A percentile compares a stretch with the other conserved stretches of the same genome.
Conservation (phyloP, 2,888 invertebrate genomes). For the Agrilus cyanescens region DNA sequence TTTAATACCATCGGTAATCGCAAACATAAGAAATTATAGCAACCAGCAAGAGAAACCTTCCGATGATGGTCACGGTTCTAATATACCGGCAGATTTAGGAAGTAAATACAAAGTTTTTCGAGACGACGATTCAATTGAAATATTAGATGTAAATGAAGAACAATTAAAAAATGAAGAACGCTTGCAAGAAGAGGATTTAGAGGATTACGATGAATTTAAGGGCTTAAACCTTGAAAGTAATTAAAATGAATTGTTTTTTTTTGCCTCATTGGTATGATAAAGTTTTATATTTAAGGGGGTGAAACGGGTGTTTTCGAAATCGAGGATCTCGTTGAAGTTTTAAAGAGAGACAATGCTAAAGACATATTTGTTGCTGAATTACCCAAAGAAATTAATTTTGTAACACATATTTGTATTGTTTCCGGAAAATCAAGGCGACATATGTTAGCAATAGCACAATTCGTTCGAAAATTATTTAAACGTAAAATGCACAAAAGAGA, state of each 20-base stretch:
- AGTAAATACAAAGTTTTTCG: constrained; percentile 56
- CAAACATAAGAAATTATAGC: no score
- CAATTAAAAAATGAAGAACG: constrained; percentile 25
- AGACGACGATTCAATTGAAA: constrained; percentile 55
- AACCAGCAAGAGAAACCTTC: no score
- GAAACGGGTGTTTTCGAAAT: constrained; percentile 76
- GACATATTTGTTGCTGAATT: constrained; percentile 73
- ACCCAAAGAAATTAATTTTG: constrained; percentile 63
- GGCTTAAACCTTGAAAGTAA: constrained; percentile 50
- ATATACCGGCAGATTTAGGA: no score
- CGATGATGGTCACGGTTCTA: no score
- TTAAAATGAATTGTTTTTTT: constrained; percentile 18
- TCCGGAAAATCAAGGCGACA: constrained; percentile 64
- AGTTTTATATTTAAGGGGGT: constrained; percentile 50
- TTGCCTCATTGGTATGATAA: not conserved
- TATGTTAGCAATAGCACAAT: constrained; percentile 60
- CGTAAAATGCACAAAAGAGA: constrained; percentile 52
- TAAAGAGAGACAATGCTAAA: constrained; percentile 64
- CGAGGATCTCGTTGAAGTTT: constrained; percentile 66
- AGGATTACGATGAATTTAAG: constrained; percentile 45
- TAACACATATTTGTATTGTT: constrained; percentile 74
- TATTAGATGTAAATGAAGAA: constrained; percentile 66
- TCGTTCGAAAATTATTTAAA: constrained; percentile 66
- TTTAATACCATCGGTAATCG: no score
- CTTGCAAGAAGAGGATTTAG: constrained; percentile 23